Base-by-base conservation (phyloP, 2,113 vertebrate genomes). In the Zosterops borbonicus region DNA sequence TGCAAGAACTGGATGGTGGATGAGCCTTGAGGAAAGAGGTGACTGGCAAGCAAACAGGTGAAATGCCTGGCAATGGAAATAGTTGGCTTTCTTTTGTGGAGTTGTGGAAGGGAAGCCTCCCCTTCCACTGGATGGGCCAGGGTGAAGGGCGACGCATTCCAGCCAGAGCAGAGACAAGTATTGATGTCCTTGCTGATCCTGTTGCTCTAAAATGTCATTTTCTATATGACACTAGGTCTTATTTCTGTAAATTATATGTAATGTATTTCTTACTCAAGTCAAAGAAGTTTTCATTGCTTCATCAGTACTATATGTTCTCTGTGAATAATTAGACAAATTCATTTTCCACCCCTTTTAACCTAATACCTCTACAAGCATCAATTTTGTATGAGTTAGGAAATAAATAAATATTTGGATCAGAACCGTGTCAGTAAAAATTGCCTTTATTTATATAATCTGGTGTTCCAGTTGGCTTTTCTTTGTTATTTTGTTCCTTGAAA, bases 371-470 rank as follows among this genome's bases (percentile, higher is more conserved):
- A 82, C 58, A 89, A 89, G 41, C 59, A 71, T 94, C 86, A 49
- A 73, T 95, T 97, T 96, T 95, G 83, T 93, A 95, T 95, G 42
- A 95, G 46, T 90, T 92, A 93, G 75, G 41, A 92, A 92, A 84
- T 91, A 90, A 97, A 96, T 94, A 95, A 97, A 92, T 94, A 90
- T 91, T 94, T 96, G 93, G 76, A 90, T 83, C 93, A 95, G 85
- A 88, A 90, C n/a, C n/a, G 20, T 83, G 50, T 82, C 85, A 89
- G 93, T 94, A 94, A 74, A 94, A 86, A 83, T 93, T 93, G 90
- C 65, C 41, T 92, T 96, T 93, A 68, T 96, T 96, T 89, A 28
- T 90, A 46, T 39, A 65, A 78, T 56, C 28, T 0, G 0, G 23
- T 83, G 64, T 88, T 93, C 50, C 73, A 49, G 22, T 78, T 93